A percentile compares a stretch with the other conserved stretches of the same genome.
Conservation (phyloP, 2,888 invertebrate genomes). For the Drosophila meridiana region DNA sequence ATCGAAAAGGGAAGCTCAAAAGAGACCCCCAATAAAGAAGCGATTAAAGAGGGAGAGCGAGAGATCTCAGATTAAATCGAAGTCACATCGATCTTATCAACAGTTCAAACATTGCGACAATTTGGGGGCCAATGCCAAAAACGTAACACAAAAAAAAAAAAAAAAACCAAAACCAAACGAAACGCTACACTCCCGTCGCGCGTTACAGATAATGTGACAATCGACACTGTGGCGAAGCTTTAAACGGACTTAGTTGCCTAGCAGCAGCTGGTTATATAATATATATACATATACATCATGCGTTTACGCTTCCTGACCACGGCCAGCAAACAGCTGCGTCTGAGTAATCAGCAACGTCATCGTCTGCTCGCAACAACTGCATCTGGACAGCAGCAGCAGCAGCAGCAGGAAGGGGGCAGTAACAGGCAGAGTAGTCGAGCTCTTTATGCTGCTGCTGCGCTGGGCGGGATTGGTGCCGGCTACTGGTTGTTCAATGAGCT, state of each 20-base stretch:
- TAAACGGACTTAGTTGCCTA: conserved; percentile 21
- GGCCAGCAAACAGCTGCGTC: conserved; percentile 27
- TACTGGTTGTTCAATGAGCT: conserved; percentile 58
- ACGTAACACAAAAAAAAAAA: conserved; percentile 17
- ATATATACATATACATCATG: conserved; percentile 24
- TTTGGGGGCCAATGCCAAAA: conserved; percentile 29
- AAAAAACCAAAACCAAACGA: conserved; percentile 22
- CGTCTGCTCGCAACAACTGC: conserved; percentile 29
- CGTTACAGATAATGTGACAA: conserved; percentile 32
- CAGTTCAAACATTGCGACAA: conserved; percentile 27
- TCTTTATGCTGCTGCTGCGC: conserved; percentile 23
- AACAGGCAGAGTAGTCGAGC: not conserved
- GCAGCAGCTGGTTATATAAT: conserved; percentile 32
- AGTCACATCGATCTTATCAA: conserved; percentile 43
- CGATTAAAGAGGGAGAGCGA: not conserved
- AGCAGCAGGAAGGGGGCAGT: not conserved
- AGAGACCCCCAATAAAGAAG: conserved; percentile 11
- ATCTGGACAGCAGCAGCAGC: not conserved
- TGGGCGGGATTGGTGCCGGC: conserved; percentile 66
- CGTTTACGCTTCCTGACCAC: conserved; percentile 31
- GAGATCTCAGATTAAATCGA: conserved; percentile 14
- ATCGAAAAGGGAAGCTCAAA: conserved; percentile 10
- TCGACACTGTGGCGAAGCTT: not conserved
- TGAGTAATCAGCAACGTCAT: conserved; percentile 15
- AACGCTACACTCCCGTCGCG: conserved; percentile 12